Base-by-base conservation (phyloP, 1,140 invertebrate genomes). In the Eulimnadia texana region DNA sequence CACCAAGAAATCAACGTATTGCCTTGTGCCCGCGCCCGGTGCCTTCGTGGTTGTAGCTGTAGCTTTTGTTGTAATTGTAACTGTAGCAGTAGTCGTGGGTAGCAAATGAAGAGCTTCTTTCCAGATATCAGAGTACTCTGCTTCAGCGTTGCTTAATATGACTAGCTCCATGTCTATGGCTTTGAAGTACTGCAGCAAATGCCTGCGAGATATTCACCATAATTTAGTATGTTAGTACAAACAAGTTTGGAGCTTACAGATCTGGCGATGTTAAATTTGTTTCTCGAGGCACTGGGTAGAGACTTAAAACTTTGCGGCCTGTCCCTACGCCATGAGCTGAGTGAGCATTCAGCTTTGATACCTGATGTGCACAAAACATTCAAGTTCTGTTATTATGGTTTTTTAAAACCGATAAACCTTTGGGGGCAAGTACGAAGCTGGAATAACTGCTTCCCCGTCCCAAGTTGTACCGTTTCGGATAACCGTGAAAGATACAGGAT, bases 141-240 rank as follows among this genome's bases (percentile, higher is more conserved):
- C 13, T 20, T 57, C n/a, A n/a, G 25, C 55, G 16, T 57, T 57
- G 55, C 28, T 27, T 20, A 20, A 9, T 11, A 29, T 29, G 33
- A 57, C 33, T 19, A 29, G 27, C n/a, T 27, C 3, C 55, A 57
- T 57, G 0, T 57, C 55, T 10, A 57, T 57, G 24, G 55, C 55
- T 20, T 57, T 57, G 25, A 19, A 57, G 29, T 27, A 3, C 16
- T 29, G 16, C 20, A 29, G 16, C 27, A 29, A 13, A 10, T 57
- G 55, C 3, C 55, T 57, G 42, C 42, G 1, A 42, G 33, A 9
- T 42, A 42, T 42, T 6, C 6, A 42, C 6, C 33, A 42, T 6
- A 42, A 42, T 42, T 42, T 42, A 6, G 33, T 9, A 42, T 9
- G 6, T 42, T 6, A 42, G 6, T 42, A 42, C 33, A 42, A 23